A percentile compares a stretch with the other conserved stretches of the same genome.
phyloP scores from a whole-genome alignment of 2,113 vertebrate species.

The Talpa occidentalis region DNA sequence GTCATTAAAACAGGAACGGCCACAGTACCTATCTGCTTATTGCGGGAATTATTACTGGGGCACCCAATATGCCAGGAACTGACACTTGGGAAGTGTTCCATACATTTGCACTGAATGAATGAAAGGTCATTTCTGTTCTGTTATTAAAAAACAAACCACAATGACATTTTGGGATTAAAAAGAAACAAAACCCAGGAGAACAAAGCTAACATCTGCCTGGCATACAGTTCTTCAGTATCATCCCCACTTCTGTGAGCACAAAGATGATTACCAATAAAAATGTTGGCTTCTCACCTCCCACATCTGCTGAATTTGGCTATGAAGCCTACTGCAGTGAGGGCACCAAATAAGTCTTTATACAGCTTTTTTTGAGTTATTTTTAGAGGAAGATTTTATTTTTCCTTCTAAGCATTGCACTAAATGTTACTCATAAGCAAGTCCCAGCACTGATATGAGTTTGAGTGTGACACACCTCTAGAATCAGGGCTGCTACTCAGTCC shows the following conservation, averaged over 20 bases:
- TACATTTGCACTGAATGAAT: neutral
- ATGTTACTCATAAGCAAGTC: neutral
- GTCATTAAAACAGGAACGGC: neutral
- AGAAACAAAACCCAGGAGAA: constrained; percentile 8
- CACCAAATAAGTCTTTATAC: neutral
- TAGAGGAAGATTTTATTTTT: neutral
- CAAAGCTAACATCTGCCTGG: constrained; percentile 41
- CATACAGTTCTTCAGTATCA: neutral
- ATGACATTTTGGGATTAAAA: neutral
- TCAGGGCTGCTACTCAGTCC: neutral
- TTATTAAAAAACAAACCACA: neutral
- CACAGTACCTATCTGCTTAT: no score
- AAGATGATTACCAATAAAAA: constrained; percentile 44
- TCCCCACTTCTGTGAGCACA: neutral
- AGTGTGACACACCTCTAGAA: neutral
- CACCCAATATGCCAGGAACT: neutral
- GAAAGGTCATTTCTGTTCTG: neutral
- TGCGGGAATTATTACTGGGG: accelerated
- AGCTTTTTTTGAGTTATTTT: constrained; percentile 25
- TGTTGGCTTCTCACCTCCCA: constrained; percentile 23
- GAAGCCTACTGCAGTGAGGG: neutral
- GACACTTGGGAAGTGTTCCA: neutral
- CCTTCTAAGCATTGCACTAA: neutral
- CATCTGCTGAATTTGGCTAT: constrained; percentile 40
- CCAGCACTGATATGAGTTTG: neutral